phyloP scores from a whole-genome alignment of 2,797 vertebrate species.

The Octomys mimax region DNA sequence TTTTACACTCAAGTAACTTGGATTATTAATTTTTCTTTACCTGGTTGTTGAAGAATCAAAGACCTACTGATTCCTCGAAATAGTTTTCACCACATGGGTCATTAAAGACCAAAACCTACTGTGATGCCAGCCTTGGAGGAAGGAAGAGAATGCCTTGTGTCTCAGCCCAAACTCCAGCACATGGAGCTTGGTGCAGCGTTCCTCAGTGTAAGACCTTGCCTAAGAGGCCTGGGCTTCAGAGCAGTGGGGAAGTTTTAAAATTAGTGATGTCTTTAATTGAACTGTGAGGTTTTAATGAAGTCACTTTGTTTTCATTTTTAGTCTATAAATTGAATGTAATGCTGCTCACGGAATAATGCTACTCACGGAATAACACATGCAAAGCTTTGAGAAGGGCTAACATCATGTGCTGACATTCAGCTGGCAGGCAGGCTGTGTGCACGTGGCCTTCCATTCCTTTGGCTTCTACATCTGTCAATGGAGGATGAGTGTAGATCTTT shows the following conservation, averaged over 20 bases:
- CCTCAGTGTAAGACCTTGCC: background rate
- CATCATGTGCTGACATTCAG: background rate
- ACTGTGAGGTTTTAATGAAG: background rate
- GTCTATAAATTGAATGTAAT: background rate
- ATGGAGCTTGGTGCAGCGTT: background rate
- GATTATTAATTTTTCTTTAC: background rate
- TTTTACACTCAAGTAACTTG: background rate
- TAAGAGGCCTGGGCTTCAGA: background rate
- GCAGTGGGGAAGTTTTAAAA: background rate
- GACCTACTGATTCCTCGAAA: background rate
- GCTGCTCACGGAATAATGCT: background rate
- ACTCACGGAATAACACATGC: background rate
- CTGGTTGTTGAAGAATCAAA: background rate
- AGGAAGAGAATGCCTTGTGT: background rate
- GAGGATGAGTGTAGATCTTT: background rate
- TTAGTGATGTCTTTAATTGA: background rate
- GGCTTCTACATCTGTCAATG: background rate
- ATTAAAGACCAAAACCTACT: background rate
- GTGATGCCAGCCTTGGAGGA: background rate
- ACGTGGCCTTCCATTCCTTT: background rate
- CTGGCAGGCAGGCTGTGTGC: background rate
- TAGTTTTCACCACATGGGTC: background rate
- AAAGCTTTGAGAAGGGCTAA: background rate
- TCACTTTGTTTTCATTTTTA: constrained; percentile 25
- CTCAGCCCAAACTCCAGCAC: background rate